phyloP scores from a whole-genome alignment of 35 echinoderm and acorn worm species.

The Amphiura filiformis region DNA sequence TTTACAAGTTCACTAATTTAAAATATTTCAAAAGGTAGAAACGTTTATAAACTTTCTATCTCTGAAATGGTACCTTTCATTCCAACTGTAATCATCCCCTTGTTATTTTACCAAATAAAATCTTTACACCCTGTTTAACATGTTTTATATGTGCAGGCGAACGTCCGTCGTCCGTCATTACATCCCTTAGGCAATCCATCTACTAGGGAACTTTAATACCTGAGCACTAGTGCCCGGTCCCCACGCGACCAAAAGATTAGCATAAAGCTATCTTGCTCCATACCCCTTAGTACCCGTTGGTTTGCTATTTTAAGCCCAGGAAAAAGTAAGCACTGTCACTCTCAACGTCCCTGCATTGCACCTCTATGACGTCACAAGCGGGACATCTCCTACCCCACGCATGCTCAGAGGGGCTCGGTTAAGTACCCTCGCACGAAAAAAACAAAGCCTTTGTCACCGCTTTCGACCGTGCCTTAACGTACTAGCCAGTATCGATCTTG shows the following conservation, averaged over 20 bases:
- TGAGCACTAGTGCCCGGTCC: neutral
- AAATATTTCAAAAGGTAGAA: too few relatives aligned
- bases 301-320: neutral
- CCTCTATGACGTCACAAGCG: slow-evolving; percentile 69
- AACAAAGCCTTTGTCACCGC: slow-evolving; percentile 87
- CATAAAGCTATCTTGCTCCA: neutral
- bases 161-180: too few relatives aligned
- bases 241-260: slow-evolving; percentile 30
- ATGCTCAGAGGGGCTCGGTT: slow-evolving; percentile 74
- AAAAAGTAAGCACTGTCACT: neutral
- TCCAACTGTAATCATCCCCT: too few relatives aligned
- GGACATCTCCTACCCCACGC: slow-evolving; percentile 77
- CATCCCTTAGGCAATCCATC: neutral
- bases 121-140: too few relatives aligned
- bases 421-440: slow-evolving; percentile 63
- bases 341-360: slow-evolving; percentile 24
- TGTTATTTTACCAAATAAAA: too few relatives aligned
- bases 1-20: too few relatives aligned
- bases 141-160: too few relatives aligned
- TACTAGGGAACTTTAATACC: neutral
- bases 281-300: neutral
- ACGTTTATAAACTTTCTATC: too few relatives aligned
- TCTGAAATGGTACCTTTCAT: too few relatives aligned
- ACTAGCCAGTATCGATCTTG: slow-evolving; percentile 32
- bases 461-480: slow-evolving; percentile 33